Conservation (phyloP, 2,113 vertebrate genomes). For the Nestor notabilis region DNA sequence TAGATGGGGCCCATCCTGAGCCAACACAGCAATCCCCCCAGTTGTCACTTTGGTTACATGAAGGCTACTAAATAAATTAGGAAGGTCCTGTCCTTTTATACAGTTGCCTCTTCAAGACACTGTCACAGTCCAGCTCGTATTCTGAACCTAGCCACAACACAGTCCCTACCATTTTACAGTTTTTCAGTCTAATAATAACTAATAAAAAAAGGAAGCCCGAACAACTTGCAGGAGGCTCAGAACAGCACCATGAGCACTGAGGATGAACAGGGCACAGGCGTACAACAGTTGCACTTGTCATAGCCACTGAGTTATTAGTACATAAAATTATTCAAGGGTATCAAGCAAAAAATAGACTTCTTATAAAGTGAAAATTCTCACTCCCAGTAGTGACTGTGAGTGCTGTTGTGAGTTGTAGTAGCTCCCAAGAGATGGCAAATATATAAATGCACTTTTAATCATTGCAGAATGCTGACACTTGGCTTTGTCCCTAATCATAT, state of each 20-base stretch:
- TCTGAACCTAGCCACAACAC: background rate
- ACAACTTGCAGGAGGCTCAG: background rate
- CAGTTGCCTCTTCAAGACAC: background rate
- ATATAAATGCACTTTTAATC: background rate
- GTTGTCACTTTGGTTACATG: background rate
- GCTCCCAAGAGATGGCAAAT: background rate
- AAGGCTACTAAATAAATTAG: background rate
- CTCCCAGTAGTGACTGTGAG: background rate
- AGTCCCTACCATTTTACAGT: accelerated
- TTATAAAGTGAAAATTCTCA: background rate
- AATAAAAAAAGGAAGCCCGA: background rate
- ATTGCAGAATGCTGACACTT: background rate
- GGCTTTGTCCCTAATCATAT: background rate
- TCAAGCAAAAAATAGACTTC: background rate
- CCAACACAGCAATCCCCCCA: background rate
- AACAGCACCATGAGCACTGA: background rate
- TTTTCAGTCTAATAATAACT: background rate
- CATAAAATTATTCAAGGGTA: background rate
- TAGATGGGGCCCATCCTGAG: background rate
- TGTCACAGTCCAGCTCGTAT: background rate
- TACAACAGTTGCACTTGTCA: background rate
- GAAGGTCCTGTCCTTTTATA: background rate
- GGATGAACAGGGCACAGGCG: accelerated
- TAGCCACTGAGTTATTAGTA: background rate
- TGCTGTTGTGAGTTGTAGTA: background rate